A percentile compares a stretch with the other conserved stretches of the same genome.
These are phyloP conservation scores for Seira sanloemensis DNA, from an alignment of 2,888 invertebrate species.

Conservation along the genomic window DNA sequence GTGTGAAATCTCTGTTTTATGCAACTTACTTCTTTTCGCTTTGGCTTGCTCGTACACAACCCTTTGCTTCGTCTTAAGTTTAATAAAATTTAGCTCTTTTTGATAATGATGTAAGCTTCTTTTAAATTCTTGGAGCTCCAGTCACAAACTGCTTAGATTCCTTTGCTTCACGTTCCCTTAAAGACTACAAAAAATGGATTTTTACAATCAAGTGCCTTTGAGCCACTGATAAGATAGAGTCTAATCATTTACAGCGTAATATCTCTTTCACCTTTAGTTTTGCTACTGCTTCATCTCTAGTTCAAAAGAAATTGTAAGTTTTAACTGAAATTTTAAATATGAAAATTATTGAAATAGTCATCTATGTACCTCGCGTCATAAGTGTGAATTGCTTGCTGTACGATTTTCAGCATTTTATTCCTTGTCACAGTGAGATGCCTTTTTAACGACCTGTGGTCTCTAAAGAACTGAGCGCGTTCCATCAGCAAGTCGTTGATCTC, in stretches of 20 bases:
- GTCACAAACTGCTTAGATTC: slow-evolving; percentile 69
- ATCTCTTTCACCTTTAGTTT: slow-evolving; percentile 25
- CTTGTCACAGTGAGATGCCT: slow-evolving; percentile 87
- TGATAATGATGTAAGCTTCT: slow-evolving; percentile 68
- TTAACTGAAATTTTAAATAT: slow-evolving; percentile 74
- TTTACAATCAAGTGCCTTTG: slow-evolving; percentile 37
- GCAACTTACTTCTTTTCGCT: slow-evolving; percentile 35
- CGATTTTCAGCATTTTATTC: slow-evolving; percentile 87
- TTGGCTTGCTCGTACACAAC: slow-evolving; percentile 51
- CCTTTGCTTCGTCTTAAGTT: slow-evolving; percentile 56
- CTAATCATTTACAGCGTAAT: neutral
- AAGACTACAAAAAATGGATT: slow-evolving; percentile 18
- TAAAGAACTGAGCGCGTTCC: slow-evolving; percentile 89
- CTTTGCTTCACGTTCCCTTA: slow-evolving; percentile 68
- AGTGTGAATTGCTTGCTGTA: slow-evolving; percentile 91
- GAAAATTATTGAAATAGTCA: too few relatives aligned
- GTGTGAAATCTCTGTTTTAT: neutral
- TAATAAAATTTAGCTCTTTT: slow-evolving; percentile 65
- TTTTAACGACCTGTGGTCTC: slow-evolving; percentile 86
- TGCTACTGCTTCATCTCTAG: slow-evolving; percentile 65
- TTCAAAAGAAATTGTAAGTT: neutral
- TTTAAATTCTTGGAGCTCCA: slow-evolving; percentile 70
- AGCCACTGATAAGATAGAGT: too few relatives aligned
- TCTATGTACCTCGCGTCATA: slow-evolving; percentile 93
- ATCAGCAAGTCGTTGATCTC: slow-evolving; percentile 89